Base-by-base conservation (phyloP, 2,797 vertebrate genomes). In the Gallinago solitaria region DNA sequence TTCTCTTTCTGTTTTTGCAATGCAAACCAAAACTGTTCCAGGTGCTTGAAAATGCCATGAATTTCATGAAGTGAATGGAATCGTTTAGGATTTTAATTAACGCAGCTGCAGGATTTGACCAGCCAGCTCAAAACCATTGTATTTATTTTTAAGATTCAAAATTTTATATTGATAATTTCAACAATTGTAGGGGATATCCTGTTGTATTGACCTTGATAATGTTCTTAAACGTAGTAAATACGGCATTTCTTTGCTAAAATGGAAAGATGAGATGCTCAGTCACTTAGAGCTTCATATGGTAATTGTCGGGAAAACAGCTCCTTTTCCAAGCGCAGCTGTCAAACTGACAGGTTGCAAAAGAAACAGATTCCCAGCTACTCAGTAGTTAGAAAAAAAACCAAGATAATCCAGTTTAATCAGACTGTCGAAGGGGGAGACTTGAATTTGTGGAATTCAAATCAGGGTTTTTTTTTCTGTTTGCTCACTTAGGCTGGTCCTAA, bases 311-410 rank as follows among this genome's bases (percentile, higher is more conserved):
- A 84, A 96, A 89, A 63, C 75, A 90, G 73, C 84, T 93, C 87
- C 73, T 80, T 67, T 82, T 95, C 59, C 45, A 95, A 94, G 92
- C 51, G 83, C 89, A 93, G 65, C 92, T 95, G 92, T 97, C 95
- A 96, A 85, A 75, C 32, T 93, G 95, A 90, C 91, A 93, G 73
- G 65, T 64, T 91, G 83, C 73, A 81, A 90, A 89, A 89, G 86
- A 95, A 93, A 91, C 53, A 69, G 70, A 83, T 93, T 95, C 64
- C 53, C 70, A 93, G 74, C 80, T 87, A 83, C 85, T 96, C 75
- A 70, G 48, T 80, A 89, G 73, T 87, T 94, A 81, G 32, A 90
- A 95, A 93, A 95, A 93, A 94, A 82, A 92, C 91, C 75, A 45
- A 85, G 88, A 90, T 63, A 84, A 95, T 96, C 91, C 63, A 61